Percentiles rank a stretch among this genome's conserved stretches.
These are phyloP conservation scores for Tenthredo amoena DNA, from an alignment of 2,888 invertebrate genomes.

Conservation along the genomic window DNA sequence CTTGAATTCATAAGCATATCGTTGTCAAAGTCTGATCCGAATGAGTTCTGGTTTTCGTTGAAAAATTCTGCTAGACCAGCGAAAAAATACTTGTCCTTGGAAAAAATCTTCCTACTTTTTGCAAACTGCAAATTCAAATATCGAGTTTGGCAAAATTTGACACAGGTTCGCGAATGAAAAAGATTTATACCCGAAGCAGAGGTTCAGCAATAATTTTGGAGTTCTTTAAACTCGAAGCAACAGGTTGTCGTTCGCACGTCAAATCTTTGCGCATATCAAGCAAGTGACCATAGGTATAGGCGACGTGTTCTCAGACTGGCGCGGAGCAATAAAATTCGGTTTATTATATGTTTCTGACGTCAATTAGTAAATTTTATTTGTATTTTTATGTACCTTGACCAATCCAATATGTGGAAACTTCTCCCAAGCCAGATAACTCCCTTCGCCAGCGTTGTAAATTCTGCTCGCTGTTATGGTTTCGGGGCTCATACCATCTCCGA, in stretches of 20 bases:
- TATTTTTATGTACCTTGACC: constrained; percentile 83
- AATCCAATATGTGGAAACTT: constrained; percentile 90
- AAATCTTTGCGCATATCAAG: neutral
- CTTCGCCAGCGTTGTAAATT: constrained; percentile 89
- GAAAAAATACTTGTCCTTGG: neutral
- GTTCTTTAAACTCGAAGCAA: neutral
- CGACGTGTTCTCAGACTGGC: neutral
- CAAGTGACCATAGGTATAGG: neutral
- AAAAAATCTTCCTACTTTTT: neutral
- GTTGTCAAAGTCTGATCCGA: neutral
- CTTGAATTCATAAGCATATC: neutral
- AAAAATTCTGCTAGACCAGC: too few relatives aligned
- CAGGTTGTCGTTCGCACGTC: neutral
- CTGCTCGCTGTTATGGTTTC: constrained; percentile 91
- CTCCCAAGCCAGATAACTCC: constrained; percentile 87
- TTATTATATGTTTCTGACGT: neutral
- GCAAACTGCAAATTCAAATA: neutral
- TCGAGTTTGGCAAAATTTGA: too few relatives aligned
- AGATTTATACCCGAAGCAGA: neutral
- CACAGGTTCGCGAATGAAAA: neutral
- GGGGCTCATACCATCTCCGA: constrained; percentile 96
- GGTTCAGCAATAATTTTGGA: neutral
- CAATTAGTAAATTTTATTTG: neutral
- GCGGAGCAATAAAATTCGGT: neutral
- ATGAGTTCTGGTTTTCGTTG: neutral